phyloP scores from a whole-genome alignment of 2,888 invertebrate species.

The Hypomecis atomaria region DNA sequence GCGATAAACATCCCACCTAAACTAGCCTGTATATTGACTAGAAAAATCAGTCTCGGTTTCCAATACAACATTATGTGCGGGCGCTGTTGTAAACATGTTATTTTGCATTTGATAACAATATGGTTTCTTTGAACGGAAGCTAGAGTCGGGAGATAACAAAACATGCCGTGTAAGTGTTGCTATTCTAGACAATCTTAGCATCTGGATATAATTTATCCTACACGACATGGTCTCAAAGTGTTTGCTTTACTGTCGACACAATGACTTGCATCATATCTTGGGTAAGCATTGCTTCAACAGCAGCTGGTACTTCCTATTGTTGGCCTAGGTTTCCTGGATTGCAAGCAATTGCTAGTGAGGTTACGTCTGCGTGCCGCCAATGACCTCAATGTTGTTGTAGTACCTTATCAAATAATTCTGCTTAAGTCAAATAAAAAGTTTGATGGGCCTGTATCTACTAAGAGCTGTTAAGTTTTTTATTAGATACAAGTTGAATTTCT shows the following conservation, averaged over 20 bases:
- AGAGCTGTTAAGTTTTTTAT: not conserved
- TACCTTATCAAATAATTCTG: not conserved
- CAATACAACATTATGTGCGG: conserved; percentile 4
- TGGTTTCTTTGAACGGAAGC: conserved; percentile 54
- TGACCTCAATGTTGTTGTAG: conserved; percentile 5
- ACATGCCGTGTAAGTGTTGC: conserved; percentile 45
- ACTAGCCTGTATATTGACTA: conserved; percentile 20
- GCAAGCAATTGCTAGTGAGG: conserved; percentile 21
- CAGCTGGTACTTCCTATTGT: conserved; percentile 27
- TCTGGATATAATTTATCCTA: conserved; percentile 29
- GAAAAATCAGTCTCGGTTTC: conserved; percentile 24
- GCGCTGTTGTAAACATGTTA: conserved; percentile 42
- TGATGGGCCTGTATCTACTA: too few species aligned
- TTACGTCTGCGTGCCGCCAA: conserved; percentile 7
- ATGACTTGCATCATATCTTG: conserved; percentile 40
- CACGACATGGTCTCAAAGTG: conserved; percentile 36
- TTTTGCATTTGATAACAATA: conserved; percentile 37
- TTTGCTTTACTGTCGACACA: conserved; percentile 24
- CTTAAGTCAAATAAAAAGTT: not conserved
- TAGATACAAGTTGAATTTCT: not conserved
- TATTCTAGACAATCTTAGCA: conserved; percentile 32
- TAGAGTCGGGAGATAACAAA: conserved; percentile 38
- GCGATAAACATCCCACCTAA: conserved; percentile 11
- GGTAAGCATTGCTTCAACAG: conserved; percentile 26
- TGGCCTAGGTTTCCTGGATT: conserved; percentile 29